Base-by-base conservation (phyloP, 2,797 vertebrate genomes). In the Momotus momota region DNA sequence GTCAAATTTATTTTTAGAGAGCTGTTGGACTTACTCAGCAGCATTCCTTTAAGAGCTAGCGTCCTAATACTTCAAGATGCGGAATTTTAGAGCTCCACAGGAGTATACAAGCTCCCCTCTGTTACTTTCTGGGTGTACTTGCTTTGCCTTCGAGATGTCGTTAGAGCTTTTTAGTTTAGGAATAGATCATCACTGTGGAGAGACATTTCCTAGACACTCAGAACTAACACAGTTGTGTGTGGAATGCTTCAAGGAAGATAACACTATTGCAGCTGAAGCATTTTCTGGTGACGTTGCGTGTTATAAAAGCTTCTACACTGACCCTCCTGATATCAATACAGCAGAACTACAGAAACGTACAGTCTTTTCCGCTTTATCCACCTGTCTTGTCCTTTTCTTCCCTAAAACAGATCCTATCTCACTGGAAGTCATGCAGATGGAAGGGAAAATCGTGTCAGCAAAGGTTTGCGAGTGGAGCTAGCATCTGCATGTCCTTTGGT, bases 401-500 rank as follows among this genome's bases (percentile, higher is more conserved):
- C n/a, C 6, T 65, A 85, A 55, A 90, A 91, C 79, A 93, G 84
- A 92, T 46, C 65, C 86, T 95, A 60, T 88, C 45, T 95, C 57
- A n/a, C 86, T 96, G 95, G 62, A 97, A 91, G 81, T 96, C 94
- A 97, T 62, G 58, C 94, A 93, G 70, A 52, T 89, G 95, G 97
- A 97, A 97, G 91, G 65, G 86, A 84, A 96, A 96, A 79, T 91
- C 73, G 86, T 85, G 91, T 96, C 96, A 86, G 65, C 77, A 88
- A 81, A 93, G 91, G 86, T 74, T 49, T 93, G 64, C 79, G 95
- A 95, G 94, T 64, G 96, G 90, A 93, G 85, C 93, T 96, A 96
- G 90, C 91, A 55, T 95, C 84, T 94, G 74, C 79, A 62, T 95
- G 95, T 95, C 94, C 97, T 98, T 96, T 97, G 85, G 88, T 96